phyloP scores from a whole-genome alignment of 2,113 vertebrate genomes.

The Egretta garzetta region DNA sequence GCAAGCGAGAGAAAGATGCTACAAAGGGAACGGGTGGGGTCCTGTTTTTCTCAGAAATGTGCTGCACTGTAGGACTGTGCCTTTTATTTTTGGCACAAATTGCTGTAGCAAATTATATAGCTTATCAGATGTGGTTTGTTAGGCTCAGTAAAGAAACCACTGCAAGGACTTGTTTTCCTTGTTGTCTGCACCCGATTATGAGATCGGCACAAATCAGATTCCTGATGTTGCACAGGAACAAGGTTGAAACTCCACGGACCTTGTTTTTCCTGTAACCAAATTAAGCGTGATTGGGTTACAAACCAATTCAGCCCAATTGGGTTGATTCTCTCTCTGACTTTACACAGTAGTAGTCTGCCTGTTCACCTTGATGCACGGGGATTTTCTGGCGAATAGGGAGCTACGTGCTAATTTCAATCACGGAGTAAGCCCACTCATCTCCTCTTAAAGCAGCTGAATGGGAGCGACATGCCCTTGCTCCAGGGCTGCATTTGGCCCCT shows the following conservation, averaged over 20 bases:
- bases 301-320: slow-evolving; percentile 27
- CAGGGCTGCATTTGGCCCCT: neutral
- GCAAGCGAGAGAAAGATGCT: slow-evolving; percentile 51
- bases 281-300: slow-evolving; percentile 44
- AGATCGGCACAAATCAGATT: slow-evolving; percentile 71
- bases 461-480: neutral
- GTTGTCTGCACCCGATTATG: slow-evolving; percentile 71
- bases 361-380: neutral
- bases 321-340: slow-evolving; percentile 14
- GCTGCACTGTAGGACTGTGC: slow-evolving; percentile 73
- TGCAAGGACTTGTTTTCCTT: slow-evolving; percentile 75
- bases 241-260: slow-evolving; percentile 47
- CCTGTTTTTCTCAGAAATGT: slow-evolving; percentile 79
- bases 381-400: neutral
- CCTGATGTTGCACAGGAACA: slow-evolving; percentile 61
- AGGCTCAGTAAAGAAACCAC: slow-evolving; percentile 74
- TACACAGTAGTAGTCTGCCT: neutral
- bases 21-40: slow-evolving; percentile 67
- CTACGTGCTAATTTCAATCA: neutral
- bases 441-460: neutral
- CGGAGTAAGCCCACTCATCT: neutral
- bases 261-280: slow-evolving; percentile 53
- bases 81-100: slow-evolving; percentile 83
- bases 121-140: slow-evolving; percentile 83
- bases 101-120: slow-evolving; percentile 81